These are phyloP conservation scores for Thera obeliscata DNA, from an alignment of 2,888 invertebrate genomes.

Conservation along the genomic window DNA sequence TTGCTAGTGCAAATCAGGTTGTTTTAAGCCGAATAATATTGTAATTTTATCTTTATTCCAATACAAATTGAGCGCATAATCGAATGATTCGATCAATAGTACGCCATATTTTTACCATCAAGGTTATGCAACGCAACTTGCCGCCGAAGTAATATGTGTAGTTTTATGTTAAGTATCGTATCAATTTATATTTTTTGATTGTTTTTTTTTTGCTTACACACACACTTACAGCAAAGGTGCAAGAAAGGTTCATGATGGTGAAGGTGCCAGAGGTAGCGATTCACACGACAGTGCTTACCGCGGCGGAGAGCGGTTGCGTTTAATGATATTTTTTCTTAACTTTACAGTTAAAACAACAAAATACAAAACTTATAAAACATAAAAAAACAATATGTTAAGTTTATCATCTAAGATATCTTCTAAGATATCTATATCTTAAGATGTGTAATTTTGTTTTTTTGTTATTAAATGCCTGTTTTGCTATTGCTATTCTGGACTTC, in stretches of 20 bases:
- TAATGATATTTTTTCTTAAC: too few species aligned
- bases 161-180: conserved; percentile 2
- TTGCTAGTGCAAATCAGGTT: conserved; percentile 2
- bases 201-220: background rate
- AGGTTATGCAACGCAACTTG: conserved; percentile 54
- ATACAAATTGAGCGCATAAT: conserved; percentile 8
- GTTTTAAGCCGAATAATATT: background rate
- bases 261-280: too few species aligned
- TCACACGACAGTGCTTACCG: background rate
- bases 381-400: too few species aligned
- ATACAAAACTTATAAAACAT: too few species aligned
- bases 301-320: background rate
- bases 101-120: conserved; percentile 33
- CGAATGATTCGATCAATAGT: conserved; percentile 7
- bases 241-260: too few species aligned
- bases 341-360: too few species aligned
- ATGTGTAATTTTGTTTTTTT: too few species aligned
- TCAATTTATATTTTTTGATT: background rate
- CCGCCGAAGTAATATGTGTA: conserved; percentile 33
- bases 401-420: too few species aligned
- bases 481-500: too few species aligned
- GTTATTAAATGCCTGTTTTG: too few species aligned
- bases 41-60: conserved; percentile 2
- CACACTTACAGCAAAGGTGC: too few species aligned
- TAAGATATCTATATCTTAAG: too few species aligned